Evolutionary conservation across 2,888 invertebrate species (phyloP), one percentile per base, ranked within the genome.

Genomic region (Trilocha varians): DNA sequence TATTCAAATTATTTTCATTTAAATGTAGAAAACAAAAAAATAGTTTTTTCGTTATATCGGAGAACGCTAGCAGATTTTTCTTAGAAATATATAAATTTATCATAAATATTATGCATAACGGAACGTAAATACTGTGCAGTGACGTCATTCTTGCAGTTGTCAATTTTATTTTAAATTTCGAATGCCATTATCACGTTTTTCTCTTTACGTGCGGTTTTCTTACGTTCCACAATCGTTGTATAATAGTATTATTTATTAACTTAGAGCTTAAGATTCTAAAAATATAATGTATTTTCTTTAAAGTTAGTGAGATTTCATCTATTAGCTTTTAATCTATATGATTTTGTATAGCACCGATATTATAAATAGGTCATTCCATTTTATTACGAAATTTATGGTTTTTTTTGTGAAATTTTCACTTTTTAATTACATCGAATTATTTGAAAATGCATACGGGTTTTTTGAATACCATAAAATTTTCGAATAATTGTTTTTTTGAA

Each of bases 221-320:
- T n/a, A 52, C 17, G 14, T 49, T 39, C 53, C 64, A 60, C 62
- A 64, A 65, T 59, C 60, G 53, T 48, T 82, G 74, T 82, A 79
- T 59, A 75, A 78, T 83, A 80, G 82, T 83, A 83, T 84, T 84
- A 84, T 82, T 83, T 83, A 83, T 84, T 84, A 76, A 76, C 70
- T 71, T 82, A 84, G 80, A 53, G 71, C 71, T 65, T 83, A 80
- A 79, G 79, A 54, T 51, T 61, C 57, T 70, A 69, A 65, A 69
- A 65, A 73, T 80, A 79, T 71, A 70, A 78, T 71, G 57, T 46
- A 44, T 40, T 38, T 45, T 42, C 41, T 43, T 41, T 42, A 45
- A 53, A 55, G 42, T 61, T 69, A 72, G 73, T 78, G 78, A 76
- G 64, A 72, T 56, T 62, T 72, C 71, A 70, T n/a, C 74, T 45